phyloP scores from a whole-genome alignment of 1,140 invertebrate species.

The Procambarus virginalis region DNA sequence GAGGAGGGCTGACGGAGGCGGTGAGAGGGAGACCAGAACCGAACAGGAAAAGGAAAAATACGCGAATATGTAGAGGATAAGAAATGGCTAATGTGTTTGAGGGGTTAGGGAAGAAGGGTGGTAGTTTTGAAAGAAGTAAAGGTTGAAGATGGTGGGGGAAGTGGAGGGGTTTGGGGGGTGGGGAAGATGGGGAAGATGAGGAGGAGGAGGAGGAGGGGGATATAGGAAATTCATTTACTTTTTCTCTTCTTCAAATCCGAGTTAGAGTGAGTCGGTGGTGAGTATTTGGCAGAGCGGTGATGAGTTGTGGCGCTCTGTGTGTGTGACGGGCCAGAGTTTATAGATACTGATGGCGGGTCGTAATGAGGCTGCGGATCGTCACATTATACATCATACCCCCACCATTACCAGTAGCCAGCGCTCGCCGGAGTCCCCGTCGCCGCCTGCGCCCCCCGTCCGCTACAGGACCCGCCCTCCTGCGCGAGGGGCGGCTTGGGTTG shows the following conservation, averaged over 20 bases:
- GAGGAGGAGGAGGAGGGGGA: not conserved
- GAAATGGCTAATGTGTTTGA: not conserved
- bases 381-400: conserved; percentile 66
- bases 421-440: not conserved
- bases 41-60: too few species aligned
- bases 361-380: conserved; percentile 65
- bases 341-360: conserved; percentile 65
- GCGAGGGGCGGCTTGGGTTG: not conserved
- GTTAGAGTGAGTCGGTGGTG: conserved; percentile 21
- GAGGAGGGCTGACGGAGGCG: not conserved
- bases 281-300: conserved; percentile 33
- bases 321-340: conserved; percentile 62
- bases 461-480: not conserved
- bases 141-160: not conserved
- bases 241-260: conserved; percentile 58
- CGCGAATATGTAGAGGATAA: too few species aligned
- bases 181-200: conserved; percentile 1
- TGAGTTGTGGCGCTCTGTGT: conserved; percentile 66
- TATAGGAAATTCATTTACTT: conserved; percentile 52
- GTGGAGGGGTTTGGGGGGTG: not conserved
- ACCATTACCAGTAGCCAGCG: conserved; percentile 52
- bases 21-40: not conserved
- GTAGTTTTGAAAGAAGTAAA: not conserved
- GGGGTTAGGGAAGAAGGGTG: not conserved
- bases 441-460: not conserved